Evolutionary conservation across 2,797 vertebrate genomes (phyloP).

Genomic region (Chelon auratus): DNA sequence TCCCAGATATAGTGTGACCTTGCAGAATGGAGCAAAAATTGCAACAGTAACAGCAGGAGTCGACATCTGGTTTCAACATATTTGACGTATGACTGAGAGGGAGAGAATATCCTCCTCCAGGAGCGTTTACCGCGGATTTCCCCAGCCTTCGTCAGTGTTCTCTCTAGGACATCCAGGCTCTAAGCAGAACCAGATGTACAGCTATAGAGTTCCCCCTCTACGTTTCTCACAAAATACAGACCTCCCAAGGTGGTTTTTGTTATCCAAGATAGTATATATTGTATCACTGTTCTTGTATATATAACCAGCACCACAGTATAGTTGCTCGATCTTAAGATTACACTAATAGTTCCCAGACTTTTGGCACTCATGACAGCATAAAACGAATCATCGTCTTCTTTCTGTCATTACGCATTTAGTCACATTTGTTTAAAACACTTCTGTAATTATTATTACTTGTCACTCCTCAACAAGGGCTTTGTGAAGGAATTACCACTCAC

Average conservation of each 20-base stretch:
- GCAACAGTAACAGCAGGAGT: constrained; percentile 36
- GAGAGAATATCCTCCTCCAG: constrained; percentile 45
- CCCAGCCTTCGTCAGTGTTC: constrained; percentile 49
- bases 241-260: constrained; percentile 52
- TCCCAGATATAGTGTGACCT: constrained; percentile 20
- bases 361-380: neutral
- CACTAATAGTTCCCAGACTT: neutral
- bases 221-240: constrained; percentile 37
- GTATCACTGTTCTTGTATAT: neutral
- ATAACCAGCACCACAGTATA: neutral
- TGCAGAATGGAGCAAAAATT: constrained; percentile 25
- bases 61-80: constrained; percentile 75
- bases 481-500: too few species aligned
- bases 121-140: constrained; percentile 58
- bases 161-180: constrained; percentile 47
- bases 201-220: constrained; percentile 51
- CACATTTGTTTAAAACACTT: too few species aligned
- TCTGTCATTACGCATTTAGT: too few species aligned
- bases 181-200: constrained; percentile 75
- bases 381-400: neutral
- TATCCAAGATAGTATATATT: constrained; percentile 19
- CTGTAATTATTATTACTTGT: too few species aligned
- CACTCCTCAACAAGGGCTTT: too few species aligned
- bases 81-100: constrained; percentile 62
- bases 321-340: constrained; percentile 1